Percentiles rank a stretch among this genome's conserved stretches.
Conservation (phyloP, 2,797 vertebrate species). For the Megalops cyprinoides region DNA sequence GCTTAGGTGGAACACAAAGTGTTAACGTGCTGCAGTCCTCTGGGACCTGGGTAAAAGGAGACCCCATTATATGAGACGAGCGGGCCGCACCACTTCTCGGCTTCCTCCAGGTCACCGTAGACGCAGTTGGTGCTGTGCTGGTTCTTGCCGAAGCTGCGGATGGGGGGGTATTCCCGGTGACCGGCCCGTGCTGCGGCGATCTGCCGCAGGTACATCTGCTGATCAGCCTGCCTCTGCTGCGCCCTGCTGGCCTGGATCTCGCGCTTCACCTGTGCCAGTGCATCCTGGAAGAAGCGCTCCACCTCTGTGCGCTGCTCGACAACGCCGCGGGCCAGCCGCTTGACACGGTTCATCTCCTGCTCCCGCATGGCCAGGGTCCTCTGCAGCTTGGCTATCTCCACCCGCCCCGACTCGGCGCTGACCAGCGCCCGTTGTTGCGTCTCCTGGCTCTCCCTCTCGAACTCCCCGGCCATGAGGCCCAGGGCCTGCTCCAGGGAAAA, state of each 20-base stretch:
- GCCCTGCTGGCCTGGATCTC: constrained; percentile 74
- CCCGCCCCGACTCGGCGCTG: constrained; percentile 60
- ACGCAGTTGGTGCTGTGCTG: constrained; percentile 82
- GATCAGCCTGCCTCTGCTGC: constrained; percentile 75
- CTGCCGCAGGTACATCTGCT: constrained; percentile 71
- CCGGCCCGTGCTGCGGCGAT: constrained; percentile 74
- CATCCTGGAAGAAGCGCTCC: constrained; percentile 83
- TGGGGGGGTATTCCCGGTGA: constrained; percentile 75
- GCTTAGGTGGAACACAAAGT: neutral
- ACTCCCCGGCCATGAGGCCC: constrained; percentile 57
- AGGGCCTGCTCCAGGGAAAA: constrained; percentile 71
- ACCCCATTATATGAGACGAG: neutral
- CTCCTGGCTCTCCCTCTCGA: constrained; percentile 57
- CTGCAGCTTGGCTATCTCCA: constrained; percentile 77
- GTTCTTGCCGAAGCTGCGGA: constrained; percentile 80
- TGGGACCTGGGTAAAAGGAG: neutral
- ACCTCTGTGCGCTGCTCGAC: constrained; percentile 80
- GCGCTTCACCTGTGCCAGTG: constrained; percentile 79
- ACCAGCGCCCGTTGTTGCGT: constrained; percentile 51
- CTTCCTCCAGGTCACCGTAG: constrained; percentile 75
- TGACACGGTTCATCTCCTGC: constrained; percentile 77
- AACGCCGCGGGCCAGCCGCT: constrained; percentile 74
- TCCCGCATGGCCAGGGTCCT: constrained; percentile 77
- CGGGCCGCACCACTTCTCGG: constrained; percentile 71
- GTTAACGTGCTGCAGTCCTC: neutral